Conservation (phyloP, 1,140 invertebrate species). For the Acromyrmex echinatior region DNA sequence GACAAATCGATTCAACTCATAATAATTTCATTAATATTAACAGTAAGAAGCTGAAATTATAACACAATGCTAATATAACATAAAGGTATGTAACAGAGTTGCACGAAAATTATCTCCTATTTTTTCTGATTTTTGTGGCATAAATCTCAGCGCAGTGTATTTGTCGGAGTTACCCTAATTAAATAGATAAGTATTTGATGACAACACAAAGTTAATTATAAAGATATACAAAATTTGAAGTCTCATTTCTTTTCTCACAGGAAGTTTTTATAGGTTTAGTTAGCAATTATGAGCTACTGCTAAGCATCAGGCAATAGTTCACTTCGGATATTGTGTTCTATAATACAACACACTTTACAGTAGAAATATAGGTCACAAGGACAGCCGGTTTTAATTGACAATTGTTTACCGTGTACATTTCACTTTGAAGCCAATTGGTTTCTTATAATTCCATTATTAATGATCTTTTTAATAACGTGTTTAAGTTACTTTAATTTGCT, state of each 20-base stretch:
- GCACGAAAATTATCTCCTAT: no score
- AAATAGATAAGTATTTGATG: background rate
- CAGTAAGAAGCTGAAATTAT: no score
- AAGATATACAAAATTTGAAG: background rate
- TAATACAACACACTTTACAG: conserved; percentile 4
- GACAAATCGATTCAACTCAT: no score
- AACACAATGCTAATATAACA: no score
- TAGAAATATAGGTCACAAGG: conserved; percentile 34
- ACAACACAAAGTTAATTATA: background rate
- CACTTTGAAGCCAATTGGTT: conserved; percentile 3
- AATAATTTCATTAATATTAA: no score
- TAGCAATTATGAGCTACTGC: background rate
- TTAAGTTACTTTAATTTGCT: conserved; percentile 3
- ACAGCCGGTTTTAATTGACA: conserved; percentile 17
- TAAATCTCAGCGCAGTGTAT: no score
- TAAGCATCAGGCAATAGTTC: background rate
- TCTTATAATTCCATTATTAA: conserved; percentile 8
- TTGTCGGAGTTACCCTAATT: background rate
- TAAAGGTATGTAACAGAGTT: no score
- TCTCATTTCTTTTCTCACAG: background rate
- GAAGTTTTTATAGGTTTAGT: background rate
- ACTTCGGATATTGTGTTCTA: background rate
- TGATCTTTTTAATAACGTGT: background rate
- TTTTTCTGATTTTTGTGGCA: no score
- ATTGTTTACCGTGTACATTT: conserved; percentile 7